Evolutionary conservation across 2,888 invertebrate species (phyloP).

Genomic region (Lymantria dispar): DNA sequence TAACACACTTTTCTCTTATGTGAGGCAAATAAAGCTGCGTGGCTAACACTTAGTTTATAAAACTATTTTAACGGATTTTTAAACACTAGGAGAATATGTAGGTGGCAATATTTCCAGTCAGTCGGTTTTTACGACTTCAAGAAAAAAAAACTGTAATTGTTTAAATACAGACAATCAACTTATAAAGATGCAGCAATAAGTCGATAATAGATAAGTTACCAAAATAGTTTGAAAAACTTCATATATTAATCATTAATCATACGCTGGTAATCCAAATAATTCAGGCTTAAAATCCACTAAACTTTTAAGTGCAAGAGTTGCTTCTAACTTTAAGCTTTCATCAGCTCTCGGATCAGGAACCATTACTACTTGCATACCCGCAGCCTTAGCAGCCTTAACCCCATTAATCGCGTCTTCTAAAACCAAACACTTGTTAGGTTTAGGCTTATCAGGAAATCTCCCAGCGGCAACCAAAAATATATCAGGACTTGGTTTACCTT

Average conservation of each 20-base stretch:
- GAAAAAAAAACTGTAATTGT: no score
- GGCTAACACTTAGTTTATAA: no score
- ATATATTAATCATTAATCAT: constrained; percentile 19
- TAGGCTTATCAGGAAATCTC: constrained; percentile 86
- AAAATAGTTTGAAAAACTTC: no score
- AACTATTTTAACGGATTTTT: no score
- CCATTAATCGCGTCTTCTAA: constrained; percentile 97
- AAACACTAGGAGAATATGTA: no score
- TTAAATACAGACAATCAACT: no score
- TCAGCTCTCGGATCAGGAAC: constrained; percentile 85
- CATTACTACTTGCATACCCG: constrained; percentile 93
- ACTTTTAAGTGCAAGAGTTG: constrained; percentile 87
- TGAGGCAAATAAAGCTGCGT: no score
- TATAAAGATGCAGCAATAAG: no score
- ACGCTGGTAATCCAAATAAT: constrained; percentile 89
- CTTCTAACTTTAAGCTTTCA: constrained; percentile 52
- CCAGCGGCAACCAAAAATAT: constrained; percentile 90
- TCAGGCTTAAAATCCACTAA: constrained; percentile 91
- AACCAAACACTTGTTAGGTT: constrained; percentile 88
- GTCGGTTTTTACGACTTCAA: no score
- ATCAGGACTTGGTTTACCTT: constrained; percentile 94
- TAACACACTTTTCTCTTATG: no score
- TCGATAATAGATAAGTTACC: no score
- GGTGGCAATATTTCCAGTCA: no score
- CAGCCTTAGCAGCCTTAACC: constrained; percentile 87